Conservation (phyloP, 2,888 invertebrate species). For the Zaprionus bogoriensis region DNA sequence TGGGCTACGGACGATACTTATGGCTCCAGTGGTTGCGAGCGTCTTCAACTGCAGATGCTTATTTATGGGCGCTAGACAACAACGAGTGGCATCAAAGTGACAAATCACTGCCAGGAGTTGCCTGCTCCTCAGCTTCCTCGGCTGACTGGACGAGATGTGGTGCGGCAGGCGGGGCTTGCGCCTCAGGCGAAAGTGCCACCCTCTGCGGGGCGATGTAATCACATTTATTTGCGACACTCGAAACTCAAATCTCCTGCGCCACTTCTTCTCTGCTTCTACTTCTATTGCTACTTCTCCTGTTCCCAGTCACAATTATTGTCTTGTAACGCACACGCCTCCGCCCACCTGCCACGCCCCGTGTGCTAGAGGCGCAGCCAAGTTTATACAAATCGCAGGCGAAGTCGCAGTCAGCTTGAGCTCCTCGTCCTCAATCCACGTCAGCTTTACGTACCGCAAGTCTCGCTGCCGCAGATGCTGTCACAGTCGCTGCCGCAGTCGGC, state of each 20-base stretch:
- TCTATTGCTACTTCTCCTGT: background rate
- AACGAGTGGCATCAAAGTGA: constrained; percentile 56
- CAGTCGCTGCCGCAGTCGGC: constrained; percentile 18
- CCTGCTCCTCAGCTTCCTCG: background rate
- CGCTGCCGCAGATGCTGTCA: constrained; percentile 31
- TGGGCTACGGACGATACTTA: constrained; percentile 12
- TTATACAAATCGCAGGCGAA: constrained; percentile 67
- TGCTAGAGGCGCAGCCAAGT: constrained; percentile 19
- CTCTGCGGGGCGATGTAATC: constrained; percentile 57
- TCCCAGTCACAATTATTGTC: constrained; percentile 63
- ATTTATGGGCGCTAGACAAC: constrained; percentile 53
- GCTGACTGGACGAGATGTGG: background rate
- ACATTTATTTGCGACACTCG: constrained; percentile 73
- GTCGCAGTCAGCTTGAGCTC: constrained; percentile 14
- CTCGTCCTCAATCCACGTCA: constrained; percentile 44
- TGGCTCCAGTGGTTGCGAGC: constrained; percentile 4
- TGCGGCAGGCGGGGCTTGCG: constrained; percentile 4
- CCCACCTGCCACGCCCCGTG: constrained; percentile 9
- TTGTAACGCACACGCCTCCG: constrained; percentile 58
- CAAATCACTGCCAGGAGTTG: constrained; percentile 63
- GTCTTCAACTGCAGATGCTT: constrained; percentile 55
- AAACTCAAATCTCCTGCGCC: constrained; percentile 25
- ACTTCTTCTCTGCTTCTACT: constrained; percentile 1
- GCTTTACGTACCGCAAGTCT: constrained; percentile 52
- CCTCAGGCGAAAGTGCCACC: constrained; percentile 11